Base-by-base conservation (phyloP, 2,113 vertebrate genomes). In the Tiliqua scincoides region DNA sequence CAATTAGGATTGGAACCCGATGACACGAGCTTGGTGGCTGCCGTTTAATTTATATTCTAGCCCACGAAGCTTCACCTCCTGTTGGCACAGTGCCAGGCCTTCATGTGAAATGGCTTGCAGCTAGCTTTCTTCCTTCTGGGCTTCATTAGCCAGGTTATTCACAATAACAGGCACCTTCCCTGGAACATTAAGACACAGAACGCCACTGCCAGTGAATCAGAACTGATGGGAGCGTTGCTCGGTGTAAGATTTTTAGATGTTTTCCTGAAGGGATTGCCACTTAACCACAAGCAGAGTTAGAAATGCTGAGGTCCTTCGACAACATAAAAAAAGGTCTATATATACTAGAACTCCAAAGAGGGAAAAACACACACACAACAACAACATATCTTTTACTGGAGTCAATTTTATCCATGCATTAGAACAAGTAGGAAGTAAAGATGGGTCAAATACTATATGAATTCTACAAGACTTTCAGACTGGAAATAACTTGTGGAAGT, bases 211-310 rank as follows among this genome's bases (percentile, higher is more conserved):
- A 35, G 5, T 4, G 21, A 78, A 78, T 70, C 67, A 0, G 0
- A 87, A 84, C 11, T 0, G 1, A 85, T 63, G 20, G 0, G 2
- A 78, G 32, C 79, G 61, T 86, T 25, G 85, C 65, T 88, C 88
- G 90, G 63, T 91, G 43, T 83, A 92, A 78, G 61, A 82, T 77
- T 82, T n/a, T 77, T 84, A 80, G 59, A 73, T 86, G 74, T 88
- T 92, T 95, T 89, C 87, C 83, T 83, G 85, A 89, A 90, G 67
- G 89, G 54, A 93, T 94, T 91, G 95, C 2, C 57, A 11, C 84
- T 85, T 76, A 94, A 30, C 59, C 61, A 88, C 0, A 2, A 94
- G 89, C 91, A 87, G 21, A 82, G 40, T 86, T 94, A 87, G 82
- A 92, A 83, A 93, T 88, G 88, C 87, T 91, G 88, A 88, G 84